Evolutionary conservation across 2,888 invertebrate species (phyloP), one percentile per base, ranked within the genome.

Genomic region (Microctonus hyperodae): DNA sequence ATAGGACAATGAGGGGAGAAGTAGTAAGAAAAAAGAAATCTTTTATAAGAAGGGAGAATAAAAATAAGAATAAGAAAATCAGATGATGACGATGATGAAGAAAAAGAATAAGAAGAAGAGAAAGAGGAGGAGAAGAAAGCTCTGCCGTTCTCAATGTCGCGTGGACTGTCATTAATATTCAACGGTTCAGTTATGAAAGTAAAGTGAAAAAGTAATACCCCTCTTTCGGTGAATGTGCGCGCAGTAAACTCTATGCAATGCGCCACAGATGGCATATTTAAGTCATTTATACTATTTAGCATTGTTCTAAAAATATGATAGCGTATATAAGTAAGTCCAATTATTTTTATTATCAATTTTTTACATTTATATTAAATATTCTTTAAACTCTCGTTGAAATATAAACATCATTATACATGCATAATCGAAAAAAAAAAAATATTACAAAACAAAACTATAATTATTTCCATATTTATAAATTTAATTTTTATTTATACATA

Each of bases 101-200:
- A 62, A 62, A 68, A 68, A 61, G 67, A 37, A 53, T n/a, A n/a
- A n/a, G n/a, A n/a, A n/a, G n/a, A n/a, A n/a, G n/a, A n/a, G n/a
- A n/a, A n/a, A n/a, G n/a, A n/a, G n/a, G n/a, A n/a, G n/a, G n/a
- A n/a, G n/a, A n/a, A n/a, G n/a, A n/a, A n/a, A n/a, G n/a, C n/a
- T n/a, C n/a, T n/a, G n/a, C n/a, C n/a, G n/a, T n/a, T n/a, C n/a
- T n/a, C n/a, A n/a, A n/a, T n/a, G n/a, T n/a, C n/a, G 71, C 51
- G 75, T 78, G 76, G 73, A 75, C 75, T 73, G 74, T 74, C 82
- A 82, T 82, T 82, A 81, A 82, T 82, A 82, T 82, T 82, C 82
- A 81, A 82, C 81, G 76, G 76, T 80, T 80, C 80, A 80, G 82
- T 81, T 82, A 82, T 82, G 81, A 82, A 81, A 82, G 81, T 82